Evolutionary conservation across 2,113 vertebrate species (phyloP).

Genomic region (Percopsis transmontana): DNA sequence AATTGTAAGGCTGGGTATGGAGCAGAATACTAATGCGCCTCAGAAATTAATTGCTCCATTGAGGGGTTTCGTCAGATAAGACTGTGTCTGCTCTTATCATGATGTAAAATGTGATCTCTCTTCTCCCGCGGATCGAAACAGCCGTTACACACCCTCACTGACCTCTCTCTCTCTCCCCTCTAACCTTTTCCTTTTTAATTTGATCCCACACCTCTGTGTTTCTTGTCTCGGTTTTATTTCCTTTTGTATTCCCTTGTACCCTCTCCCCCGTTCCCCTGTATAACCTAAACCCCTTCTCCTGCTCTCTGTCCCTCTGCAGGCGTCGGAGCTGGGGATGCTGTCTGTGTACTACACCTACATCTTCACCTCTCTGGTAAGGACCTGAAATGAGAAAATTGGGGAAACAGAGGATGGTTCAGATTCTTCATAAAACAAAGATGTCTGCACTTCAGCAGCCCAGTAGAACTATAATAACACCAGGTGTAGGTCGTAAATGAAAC

Average conservation of each 20-base stretch:
- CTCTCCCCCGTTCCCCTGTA: constrained; percentile 38
- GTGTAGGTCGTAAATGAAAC: no score
- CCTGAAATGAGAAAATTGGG: neutral
- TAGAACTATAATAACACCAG: constrained; percentile 29
- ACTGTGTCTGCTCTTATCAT: constrained; percentile 58
- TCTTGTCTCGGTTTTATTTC: constrained; percentile 2
- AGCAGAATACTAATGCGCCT: constrained; percentile 63
- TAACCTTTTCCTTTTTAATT: constrained; percentile 2
- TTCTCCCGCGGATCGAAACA: constrained; percentile 33
- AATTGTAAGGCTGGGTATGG: constrained; percentile 46
- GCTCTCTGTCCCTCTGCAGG: constrained; percentile 78
- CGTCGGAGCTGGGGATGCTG: constrained; percentile 95
- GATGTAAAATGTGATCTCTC: constrained; percentile 58
- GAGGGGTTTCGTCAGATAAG: constrained; percentile 61
- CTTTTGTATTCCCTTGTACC: constrained; percentile 21
- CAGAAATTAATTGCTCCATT: constrained; percentile 61
- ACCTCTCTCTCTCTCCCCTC: constrained; percentile 39
- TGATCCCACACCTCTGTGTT: constrained; percentile 3
- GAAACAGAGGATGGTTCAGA: neutral
- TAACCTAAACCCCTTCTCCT: constrained; percentile 35
- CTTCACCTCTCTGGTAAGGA: constrained; percentile 98
- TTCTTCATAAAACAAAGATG: constrained; percentile 3
- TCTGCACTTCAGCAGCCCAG: neutral
- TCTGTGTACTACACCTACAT: constrained; percentile 98
- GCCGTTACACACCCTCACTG: constrained; percentile 40